Evolutionary conservation across 2,797 vertebrate species (phyloP).

Genomic region (Sylvia borin): DNA sequence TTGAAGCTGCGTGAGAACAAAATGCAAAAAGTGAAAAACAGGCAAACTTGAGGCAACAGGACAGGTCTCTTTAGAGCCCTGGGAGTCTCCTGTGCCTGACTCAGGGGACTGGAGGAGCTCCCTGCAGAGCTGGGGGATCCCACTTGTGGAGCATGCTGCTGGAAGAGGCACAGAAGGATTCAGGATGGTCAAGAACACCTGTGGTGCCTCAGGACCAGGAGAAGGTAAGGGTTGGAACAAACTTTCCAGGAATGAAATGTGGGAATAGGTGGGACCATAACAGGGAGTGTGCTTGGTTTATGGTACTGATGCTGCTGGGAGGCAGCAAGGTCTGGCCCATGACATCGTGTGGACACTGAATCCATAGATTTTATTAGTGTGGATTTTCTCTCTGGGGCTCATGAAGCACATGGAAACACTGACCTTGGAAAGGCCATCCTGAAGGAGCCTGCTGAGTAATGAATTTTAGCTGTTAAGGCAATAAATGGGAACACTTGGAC

Average conservation of each 20-base stretch:
- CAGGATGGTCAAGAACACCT: neutral
- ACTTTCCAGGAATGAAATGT: neutral
- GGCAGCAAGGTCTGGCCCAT: neutral
- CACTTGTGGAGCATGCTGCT: neutral
- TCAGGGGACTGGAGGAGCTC: neutral
- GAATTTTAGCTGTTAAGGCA: conserved; percentile 6
- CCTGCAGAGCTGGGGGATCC: neutral
- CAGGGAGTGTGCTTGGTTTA: rapidly evolving
- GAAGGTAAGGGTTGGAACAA: neutral
- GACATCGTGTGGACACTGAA: neutral
- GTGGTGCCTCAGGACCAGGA: neutral
- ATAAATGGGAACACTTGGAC: neutral
- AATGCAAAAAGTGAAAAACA: too few relatives aligned
- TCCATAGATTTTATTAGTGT: neutral
- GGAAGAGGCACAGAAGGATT: neutral
- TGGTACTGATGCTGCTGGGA: neutral
- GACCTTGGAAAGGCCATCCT: neutral
- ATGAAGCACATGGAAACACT: neutral
- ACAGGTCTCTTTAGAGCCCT: neutral
- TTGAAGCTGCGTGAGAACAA: too few relatives aligned
- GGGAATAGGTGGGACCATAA: neutral
- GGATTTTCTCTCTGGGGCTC: neutral
- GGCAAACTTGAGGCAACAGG: too few relatives aligned
- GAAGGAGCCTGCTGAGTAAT: neutral
- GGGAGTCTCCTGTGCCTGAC: neutral